Evolutionary conservation across 1,140 invertebrate genomes (phyloP), one percentile per base, ranked within the genome.

Genomic region (Drosophila yakuba): DNA sequence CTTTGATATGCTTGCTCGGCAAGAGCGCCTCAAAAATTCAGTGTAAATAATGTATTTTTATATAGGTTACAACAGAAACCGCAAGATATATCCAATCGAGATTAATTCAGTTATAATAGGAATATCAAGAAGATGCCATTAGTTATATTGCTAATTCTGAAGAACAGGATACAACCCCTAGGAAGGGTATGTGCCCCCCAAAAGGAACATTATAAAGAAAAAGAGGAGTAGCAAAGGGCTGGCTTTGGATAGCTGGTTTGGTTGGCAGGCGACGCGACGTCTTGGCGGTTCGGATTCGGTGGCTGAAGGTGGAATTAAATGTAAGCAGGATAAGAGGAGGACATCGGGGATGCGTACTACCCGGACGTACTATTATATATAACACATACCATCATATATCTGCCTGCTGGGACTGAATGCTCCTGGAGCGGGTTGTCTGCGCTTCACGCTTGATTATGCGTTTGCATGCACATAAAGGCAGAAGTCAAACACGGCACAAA

Each of bases 221-320:
- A 32, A 61, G 41, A 69, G 68, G 48, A 69, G 67, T 43, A 36
- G 50, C 25, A 52, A 50, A 50, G 43, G 50, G 45, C 25, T 51
- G 32, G 20, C 58, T 41, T 12, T 14, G 35, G 17, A 59, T 59
- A 25, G 63, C 35, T 48, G 51, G 54, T 41, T 32, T 64, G 60
- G 59, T 43, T 63, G 64, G 56, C 48, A 71, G 36, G 60, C 56
- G 50, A 48, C 74, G 63, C 75, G 80, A 25, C 64, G 80, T 84
- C 80, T 83, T 83, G 75, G 80, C 80, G 80, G 76, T 66, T 54
- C 61, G 36, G 61, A 52, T 66, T 66, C 39, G 38, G 47, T 36
- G 64, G 78, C 77, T 85, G 64, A 83, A 88, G 83, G 83, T 89
- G 72, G 89, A 88, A 89, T 89, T 89, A 89, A 88, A 88, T 89